Evolutionary conservation across 2,797 vertebrate species (phyloP).

Genomic region (Smutsia gigantea): DNA sequence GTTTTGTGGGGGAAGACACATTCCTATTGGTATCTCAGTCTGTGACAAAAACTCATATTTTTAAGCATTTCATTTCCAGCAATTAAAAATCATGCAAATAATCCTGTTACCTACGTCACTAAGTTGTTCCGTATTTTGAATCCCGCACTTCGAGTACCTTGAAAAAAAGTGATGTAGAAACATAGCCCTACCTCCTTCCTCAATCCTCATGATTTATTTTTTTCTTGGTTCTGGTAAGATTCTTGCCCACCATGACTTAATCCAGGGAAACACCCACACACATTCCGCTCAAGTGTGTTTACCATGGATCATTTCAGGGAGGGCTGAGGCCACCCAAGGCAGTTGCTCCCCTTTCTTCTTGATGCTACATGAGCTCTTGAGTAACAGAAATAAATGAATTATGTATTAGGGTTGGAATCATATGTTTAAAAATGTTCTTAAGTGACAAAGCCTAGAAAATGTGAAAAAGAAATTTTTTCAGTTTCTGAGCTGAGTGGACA

Average conservation of each 20-base stretch:
- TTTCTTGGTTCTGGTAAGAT: not conserved
- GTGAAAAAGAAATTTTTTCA: not conserved
- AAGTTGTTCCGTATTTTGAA: not conserved
- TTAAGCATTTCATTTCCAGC: not conserved
- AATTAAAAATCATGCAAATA: not conserved
- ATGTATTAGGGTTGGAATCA: not conserved
- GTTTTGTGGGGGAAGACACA: not conserved
- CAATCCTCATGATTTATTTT: not conserved
- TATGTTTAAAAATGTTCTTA: not conserved
- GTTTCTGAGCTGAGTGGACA: not conserved
- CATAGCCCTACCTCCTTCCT: not conserved
- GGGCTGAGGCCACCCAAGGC: not conserved
- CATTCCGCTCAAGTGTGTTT: not conserved
- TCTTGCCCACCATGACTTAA: not conserved
- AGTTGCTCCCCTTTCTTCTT: not conserved
- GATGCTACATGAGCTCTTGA: not conserved
- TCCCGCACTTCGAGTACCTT: not conserved
- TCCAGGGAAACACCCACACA: not conserved
- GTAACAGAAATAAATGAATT: conserved; percentile 52
- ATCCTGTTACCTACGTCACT: not conserved
- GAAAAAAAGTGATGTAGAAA: not conserved
- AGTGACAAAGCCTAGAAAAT: not conserved
- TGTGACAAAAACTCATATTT: not conserved
- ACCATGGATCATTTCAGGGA: not conserved
- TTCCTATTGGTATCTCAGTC: not conserved